Conservation (phyloP, 2,888 invertebrate genomes). For the Deladenus siricidicola region DNA sequence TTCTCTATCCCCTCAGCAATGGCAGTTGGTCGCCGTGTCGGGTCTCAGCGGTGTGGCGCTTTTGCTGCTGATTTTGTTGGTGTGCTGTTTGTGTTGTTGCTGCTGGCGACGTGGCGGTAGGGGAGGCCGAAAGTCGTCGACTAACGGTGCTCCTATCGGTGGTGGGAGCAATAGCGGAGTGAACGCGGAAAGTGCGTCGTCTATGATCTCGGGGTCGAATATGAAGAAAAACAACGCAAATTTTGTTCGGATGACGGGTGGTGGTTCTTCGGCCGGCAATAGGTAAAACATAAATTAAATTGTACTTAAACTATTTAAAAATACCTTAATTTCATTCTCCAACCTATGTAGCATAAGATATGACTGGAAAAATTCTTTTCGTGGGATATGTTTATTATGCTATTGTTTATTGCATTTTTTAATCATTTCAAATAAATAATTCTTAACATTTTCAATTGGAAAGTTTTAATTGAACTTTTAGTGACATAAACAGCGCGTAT, state of each 20-base stretch:
- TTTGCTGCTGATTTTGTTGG: slow-evolving; percentile 37
- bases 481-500: slow-evolving; percentile 41
- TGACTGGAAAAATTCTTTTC: too few species aligned
- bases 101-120: slow-evolving; percentile 3
- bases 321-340: too few species aligned
- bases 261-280: slow-evolving; percentile 14
- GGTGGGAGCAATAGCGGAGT: not conserved
- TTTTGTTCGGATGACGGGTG: slow-evolving; percentile 5
- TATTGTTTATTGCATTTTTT: too few species aligned
- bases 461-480: too few species aligned
- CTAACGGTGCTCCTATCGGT: not conserved
- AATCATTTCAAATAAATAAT: too few species aligned
- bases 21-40: slow-evolving; percentile 38
- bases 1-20: slow-evolving; percentile 34
- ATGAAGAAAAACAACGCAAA: slow-evolving; percentile 21
- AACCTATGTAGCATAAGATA: too few species aligned
- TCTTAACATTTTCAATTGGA: too few species aligned
- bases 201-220: slow-evolving; percentile 19
- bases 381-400: too few species aligned
- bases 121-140: slow-evolving; percentile 2
- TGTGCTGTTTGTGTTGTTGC: slow-evolving; percentile 49
- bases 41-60: slow-evolving; percentile 40
- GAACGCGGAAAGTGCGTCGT: slow-evolving; percentile 13
- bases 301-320: too few species aligned
- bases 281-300: too few species aligned